phyloP scores from a whole-genome alignment of 2,113 vertebrate species.

The Pontoporia blainvillei region DNA sequence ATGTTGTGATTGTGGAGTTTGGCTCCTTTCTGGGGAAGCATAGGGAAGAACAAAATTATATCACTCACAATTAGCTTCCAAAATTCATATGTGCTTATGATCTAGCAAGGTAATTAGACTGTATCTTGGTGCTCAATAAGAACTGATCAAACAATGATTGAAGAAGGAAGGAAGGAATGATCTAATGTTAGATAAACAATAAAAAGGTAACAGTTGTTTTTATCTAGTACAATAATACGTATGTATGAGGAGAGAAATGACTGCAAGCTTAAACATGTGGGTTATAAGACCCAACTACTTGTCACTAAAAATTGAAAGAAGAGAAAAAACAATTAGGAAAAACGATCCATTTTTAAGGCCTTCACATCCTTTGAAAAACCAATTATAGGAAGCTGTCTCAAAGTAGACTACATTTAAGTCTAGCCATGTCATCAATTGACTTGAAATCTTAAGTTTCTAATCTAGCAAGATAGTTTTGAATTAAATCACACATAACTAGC shows the following conservation, averaged over 20 bases:
- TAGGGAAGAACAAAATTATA: background rate
- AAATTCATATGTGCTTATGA: background rate
- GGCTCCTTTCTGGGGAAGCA: background rate
- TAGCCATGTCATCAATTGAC: background rate
- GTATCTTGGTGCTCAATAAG: background rate
- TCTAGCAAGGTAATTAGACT: background rate
- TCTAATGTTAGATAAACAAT: background rate
- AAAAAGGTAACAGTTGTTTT: background rate
- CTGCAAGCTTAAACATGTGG: background rate
- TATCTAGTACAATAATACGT: background rate
- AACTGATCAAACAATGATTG: background rate
- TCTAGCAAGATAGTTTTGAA: background rate
- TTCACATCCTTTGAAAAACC: background rate
- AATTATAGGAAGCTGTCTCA: background rate
- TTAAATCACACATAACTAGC: background rate
- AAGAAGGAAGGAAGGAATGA: background rate
- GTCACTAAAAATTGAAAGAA: background rate
- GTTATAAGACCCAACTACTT: background rate
- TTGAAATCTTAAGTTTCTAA: background rate
- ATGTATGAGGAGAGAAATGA: background rate
- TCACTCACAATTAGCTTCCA: background rate
- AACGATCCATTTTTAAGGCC: background rate
- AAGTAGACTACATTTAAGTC: background rate
- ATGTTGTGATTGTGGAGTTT: background rate
- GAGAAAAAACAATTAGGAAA: background rate